Evolutionary conservation across 2,113 vertebrate species (phyloP), one percentile per base, ranked within the genome.

Genomic region (Oryzias celebensis): DNA sequence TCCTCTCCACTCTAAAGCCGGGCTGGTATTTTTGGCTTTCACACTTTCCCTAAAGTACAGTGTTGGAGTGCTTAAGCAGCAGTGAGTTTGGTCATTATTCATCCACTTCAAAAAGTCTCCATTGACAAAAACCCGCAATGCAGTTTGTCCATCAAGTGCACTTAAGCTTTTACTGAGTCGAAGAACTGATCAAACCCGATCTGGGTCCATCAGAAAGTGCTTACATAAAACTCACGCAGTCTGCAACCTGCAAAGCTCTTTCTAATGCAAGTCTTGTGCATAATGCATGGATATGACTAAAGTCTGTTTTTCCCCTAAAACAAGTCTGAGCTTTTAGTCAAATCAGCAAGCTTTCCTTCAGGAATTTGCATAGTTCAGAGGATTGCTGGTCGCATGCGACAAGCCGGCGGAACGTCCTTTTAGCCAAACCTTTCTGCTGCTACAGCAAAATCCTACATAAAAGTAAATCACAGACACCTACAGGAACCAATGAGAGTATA

Each of bases 221-320:
- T 78, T 59, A 80, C 60, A 58, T 69, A 64, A 82, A 80, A 55
- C 57, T 51, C 47, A 71, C 51, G 17, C 20, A 80, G 60, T 63
- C 50, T 46, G 45, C 65, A 73, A 77, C 73, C 66, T 69, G 66
- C 69, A 68, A 79, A 84, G 78, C 72, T 75, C 28, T 82, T 88
- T 85, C 71, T 86, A 77, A 85, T 82, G 78, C 47, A 85, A 68
- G 58, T 62, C 53, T n/a, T 42, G 86, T 88, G 61, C 70, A 87
- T 86, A 81, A 90, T 89, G 76, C 61, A 88, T 87, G 75, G 80
- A 61, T 69, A 73, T 66, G 49, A 56, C 68, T 68, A 58, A 45
- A 62, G 55, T 67, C 51, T 36, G 10, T 52, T 67, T 50, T 52
- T 26, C 47, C 36, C 41, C 36, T 49, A 75, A 83, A 73, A 67